Evolutionary conservation across 2,113 vertebrate species (phyloP).

Genomic region (Apodemus speciosus): DNA sequence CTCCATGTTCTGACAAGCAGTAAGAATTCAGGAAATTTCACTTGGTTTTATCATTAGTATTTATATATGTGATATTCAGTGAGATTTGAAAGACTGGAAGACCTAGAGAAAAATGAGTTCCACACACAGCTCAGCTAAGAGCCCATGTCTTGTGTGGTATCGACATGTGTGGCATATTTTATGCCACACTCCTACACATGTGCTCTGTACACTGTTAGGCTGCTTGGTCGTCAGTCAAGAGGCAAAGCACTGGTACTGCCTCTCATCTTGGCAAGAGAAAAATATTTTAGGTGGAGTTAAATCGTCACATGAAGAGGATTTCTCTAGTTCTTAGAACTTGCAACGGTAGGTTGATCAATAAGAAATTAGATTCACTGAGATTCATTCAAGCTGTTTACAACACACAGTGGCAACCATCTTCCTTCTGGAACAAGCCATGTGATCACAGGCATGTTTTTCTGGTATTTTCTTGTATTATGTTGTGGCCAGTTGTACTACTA

Average conservation of each 20-base stretch:
- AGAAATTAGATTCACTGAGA: background rate
- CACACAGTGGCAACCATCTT: background rate
- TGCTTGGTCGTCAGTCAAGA: background rate
- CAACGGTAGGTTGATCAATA: background rate
- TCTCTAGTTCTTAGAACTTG: background rate
- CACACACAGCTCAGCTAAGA: background rate
- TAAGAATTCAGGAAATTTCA: background rate
- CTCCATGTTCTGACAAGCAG: background rate
- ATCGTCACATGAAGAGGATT: background rate
- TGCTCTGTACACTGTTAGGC: background rate
- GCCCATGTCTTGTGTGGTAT: background rate
- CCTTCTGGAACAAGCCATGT: background rate
- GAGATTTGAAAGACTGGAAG: background rate
- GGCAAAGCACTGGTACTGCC: background rate
- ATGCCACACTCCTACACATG: background rate
- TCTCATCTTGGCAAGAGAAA: background rate
- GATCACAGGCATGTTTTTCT: background rate
- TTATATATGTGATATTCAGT: background rate
- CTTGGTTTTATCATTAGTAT: background rate
- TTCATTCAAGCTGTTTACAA: background rate
- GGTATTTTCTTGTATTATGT: background rate
- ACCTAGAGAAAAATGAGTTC: background rate
- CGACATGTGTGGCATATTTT: background rate
- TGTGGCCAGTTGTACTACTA: background rate
- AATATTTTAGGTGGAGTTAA: background rate